Evolutionary conservation across 2,797 vertebrate genomes (phyloP).

Genomic region (Falco peregrinus): DNA sequence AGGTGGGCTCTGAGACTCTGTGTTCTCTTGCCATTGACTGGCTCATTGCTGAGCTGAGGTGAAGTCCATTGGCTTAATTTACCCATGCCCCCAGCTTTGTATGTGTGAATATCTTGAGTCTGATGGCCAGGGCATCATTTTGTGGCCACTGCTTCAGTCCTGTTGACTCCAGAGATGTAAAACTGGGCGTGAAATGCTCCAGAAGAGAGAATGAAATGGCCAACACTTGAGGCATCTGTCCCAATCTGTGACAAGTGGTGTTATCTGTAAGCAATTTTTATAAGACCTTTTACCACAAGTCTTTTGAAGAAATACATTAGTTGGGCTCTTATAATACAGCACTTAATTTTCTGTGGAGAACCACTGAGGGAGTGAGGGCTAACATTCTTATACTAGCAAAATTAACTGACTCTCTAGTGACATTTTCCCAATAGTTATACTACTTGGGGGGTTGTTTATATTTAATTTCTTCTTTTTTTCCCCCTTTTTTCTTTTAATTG

Average conservation of each 20-base stretch:
- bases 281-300: background rate
- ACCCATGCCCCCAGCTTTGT: background rate
- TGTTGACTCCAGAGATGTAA: background rate
- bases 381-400: background rate
- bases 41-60: background rate
- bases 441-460: background rate
- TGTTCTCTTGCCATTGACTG: rapidly evolving
- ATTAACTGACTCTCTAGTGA: background rate
- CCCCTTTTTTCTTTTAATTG: background rate
- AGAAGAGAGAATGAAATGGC: background rate
- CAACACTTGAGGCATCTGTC: background rate
- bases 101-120: rapidly evolving
- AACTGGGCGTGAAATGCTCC: background rate
- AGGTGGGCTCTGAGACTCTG: background rate
- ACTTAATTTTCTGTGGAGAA: background rate
- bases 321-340: background rate
- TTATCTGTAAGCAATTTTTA: background rate
- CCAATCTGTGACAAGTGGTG: background rate
- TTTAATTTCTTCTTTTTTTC: background rate
- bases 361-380: background rate
- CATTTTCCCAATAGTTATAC: background rate
- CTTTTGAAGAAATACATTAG: background rate
- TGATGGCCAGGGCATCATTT: background rate
- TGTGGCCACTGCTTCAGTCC: background rate
- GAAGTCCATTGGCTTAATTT: background rate